Evolutionary conservation across 2,888 invertebrate genomes (phyloP).

Genomic region (Disparrhopalites patrizii): DNA sequence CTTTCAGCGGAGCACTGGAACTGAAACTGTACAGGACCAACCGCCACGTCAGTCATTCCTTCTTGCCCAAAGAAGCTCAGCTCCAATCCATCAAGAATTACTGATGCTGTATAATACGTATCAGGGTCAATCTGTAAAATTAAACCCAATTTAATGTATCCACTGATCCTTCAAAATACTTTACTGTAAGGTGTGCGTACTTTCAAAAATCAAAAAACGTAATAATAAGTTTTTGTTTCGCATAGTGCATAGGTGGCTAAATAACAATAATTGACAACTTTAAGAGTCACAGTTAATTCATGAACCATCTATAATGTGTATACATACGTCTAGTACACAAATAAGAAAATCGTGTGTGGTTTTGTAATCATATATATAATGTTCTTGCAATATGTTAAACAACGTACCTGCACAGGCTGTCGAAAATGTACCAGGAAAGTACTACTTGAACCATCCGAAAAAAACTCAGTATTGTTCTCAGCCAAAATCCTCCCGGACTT

Average conservation of each 20-base stretch:
- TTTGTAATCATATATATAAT: not conserved
- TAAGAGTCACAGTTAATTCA: not conserved
- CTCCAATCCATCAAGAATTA: constrained; percentile 86
- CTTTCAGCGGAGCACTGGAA: constrained; percentile 96
- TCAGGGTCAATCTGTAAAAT: constrained; percentile 75
- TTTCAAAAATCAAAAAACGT: too few species aligned
- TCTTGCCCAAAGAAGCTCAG: constrained; percentile 96
- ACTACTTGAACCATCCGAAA: constrained; percentile 93
- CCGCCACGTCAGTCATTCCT: constrained; percentile 88
- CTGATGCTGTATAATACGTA: constrained; percentile 92
- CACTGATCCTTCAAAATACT: too few species aligned
- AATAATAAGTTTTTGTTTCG: too few species aligned
- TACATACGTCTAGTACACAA: too few species aligned
- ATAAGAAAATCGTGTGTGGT: not conserved
- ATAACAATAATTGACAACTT: too few species aligned
- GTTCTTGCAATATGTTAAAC: too few species aligned
- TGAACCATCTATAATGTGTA: not conserved
- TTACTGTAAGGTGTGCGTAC: too few species aligned
- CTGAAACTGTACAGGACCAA: constrained; percentile 91
- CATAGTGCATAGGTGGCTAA: too few species aligned
- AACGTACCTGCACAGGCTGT: constrained; percentile 59
- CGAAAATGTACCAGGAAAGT: constrained; percentile 87
- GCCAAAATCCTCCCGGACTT: constrained; percentile 81
- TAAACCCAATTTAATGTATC: not conserved
- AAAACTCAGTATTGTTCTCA: constrained; percentile 88